phyloP scores from a whole-genome alignment of 2,888 invertebrate species.

The Lacanobia oleracea region DNA sequence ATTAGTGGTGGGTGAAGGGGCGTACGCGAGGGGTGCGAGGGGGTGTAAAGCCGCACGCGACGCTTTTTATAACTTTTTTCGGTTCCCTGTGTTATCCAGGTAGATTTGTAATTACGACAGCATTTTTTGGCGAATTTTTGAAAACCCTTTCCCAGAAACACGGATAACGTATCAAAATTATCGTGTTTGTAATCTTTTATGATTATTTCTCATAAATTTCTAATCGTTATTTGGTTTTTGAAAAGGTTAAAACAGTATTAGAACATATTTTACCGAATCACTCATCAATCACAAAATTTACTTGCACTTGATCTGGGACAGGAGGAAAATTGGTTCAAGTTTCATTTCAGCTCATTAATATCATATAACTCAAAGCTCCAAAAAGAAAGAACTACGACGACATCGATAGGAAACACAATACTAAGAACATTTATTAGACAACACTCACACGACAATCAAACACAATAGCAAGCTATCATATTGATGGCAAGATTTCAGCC shows the following conservation, averaged over 20 bases:
- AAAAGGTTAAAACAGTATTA: not conserved
- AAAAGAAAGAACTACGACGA: not conserved
- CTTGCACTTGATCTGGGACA: not conserved
- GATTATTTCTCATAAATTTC: constrained; percentile 8
- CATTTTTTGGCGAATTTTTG: constrained; percentile 27
- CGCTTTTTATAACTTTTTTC: constrained; percentile 71
- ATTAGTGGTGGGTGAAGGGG: constrained; percentile 75
- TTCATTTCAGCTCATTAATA: not conserved
- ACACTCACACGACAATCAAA: constrained; percentile 1
- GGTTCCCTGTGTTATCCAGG: constrained; percentile 51
- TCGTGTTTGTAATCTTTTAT: constrained; percentile 12
- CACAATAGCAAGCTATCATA: not conserved
- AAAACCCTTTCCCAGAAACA: constrained; percentile 15
- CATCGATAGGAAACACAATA: constrained; percentile 2
- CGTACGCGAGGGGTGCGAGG: constrained; percentile 41
- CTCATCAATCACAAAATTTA: no score
- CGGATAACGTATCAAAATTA: constrained; percentile 29
- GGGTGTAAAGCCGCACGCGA: constrained; percentile 65
- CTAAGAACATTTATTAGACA: constrained; percentile 1
- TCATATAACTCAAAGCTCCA: not conserved
- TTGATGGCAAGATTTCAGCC: constrained; percentile 13
- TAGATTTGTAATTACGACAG: constrained; percentile 46
- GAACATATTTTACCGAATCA: no score
- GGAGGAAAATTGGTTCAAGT: not conserved
- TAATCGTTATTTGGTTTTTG: not conserved